phyloP scores from a whole-genome alignment of 2,888 invertebrate genomes.

The Chirona hameri region DNA sequence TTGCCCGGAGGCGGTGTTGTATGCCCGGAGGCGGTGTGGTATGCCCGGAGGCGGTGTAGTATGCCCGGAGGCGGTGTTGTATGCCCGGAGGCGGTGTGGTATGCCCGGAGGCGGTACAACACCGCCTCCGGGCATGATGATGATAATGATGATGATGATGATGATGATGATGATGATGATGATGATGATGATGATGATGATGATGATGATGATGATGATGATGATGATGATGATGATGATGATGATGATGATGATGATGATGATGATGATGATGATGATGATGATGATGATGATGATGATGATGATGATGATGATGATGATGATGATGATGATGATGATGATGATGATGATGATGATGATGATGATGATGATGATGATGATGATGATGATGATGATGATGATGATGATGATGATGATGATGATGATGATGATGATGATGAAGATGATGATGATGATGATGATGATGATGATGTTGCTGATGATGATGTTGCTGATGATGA shows the following conservation, averaged over 20 bases:
- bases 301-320: constrained; percentile 22
- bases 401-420: constrained; percentile 22
- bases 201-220: constrained; percentile 10
- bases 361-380: constrained; percentile 22
- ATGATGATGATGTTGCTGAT: too few relatives aligned
- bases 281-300: constrained; percentile 22
- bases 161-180: constrained; percentile 22
- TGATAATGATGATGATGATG: constrained; percentile 22
- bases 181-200: constrained; percentile 22
- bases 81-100: too few relatives aligned
- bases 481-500: too few relatives aligned
- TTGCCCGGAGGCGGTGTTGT: too few relatives aligned
- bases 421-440: constrained; percentile 22
- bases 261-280: constrained; percentile 22
- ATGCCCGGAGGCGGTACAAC: too few relatives aligned
- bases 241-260: constrained; percentile 22
- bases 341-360: constrained; percentile 22
- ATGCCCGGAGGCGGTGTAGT: too few relatives aligned
- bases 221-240: constrained; percentile 22
- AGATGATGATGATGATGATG: constrained; percentile 8
- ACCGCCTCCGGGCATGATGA: too few relatives aligned
- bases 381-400: constrained; percentile 22
- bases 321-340: constrained; percentile 22
- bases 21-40: too few relatives aligned
- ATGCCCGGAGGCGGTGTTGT: too few relatives aligned